phyloP scores from a whole-genome alignment of 1,140 invertebrate species.

The Pachypeltis micranthus region DNA sequence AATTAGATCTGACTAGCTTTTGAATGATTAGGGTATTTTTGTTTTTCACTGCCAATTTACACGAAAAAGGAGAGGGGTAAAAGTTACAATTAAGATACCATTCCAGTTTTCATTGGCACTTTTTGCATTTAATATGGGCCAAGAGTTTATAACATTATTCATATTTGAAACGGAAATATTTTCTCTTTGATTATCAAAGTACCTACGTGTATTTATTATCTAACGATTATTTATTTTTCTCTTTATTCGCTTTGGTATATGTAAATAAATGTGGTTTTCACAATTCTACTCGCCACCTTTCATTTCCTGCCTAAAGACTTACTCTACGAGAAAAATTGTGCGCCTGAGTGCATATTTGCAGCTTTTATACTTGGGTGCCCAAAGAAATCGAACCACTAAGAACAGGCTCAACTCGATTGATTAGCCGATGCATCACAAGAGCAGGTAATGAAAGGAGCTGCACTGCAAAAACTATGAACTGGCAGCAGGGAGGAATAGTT shows the following conservation, averaged over 20 bases:
- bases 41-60: background rate
- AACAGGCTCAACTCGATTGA: too few species aligned
- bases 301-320: too few species aligned
- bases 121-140: slow-evolving; percentile 5
- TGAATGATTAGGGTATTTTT: background rate
- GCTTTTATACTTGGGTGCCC: too few species aligned
- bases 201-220: background rate
- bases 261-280: slow-evolving; percentile 7
- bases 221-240: background rate
- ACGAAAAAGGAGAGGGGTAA: slow-evolving; percentile 3
- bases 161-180: background rate
- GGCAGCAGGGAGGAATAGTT: too few species aligned
- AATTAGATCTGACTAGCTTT: background rate
- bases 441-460: too few species aligned
- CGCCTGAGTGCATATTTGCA: too few species aligned
- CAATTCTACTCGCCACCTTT: too few species aligned
- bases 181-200: background rate
- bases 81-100: background rate
- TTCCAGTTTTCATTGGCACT: background rate
- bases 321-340: too few species aligned
- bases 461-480: too few species aligned
- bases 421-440: too few species aligned
- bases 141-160: background rate
- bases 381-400: too few species aligned
- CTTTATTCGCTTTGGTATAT: background rate